These are phyloP conservation scores for Haliclystus octoradiatus DNA, from an alignment of 30 jellyfish, hydroid and myxozoan genomes.

Conservation along the genomic window DNA sequence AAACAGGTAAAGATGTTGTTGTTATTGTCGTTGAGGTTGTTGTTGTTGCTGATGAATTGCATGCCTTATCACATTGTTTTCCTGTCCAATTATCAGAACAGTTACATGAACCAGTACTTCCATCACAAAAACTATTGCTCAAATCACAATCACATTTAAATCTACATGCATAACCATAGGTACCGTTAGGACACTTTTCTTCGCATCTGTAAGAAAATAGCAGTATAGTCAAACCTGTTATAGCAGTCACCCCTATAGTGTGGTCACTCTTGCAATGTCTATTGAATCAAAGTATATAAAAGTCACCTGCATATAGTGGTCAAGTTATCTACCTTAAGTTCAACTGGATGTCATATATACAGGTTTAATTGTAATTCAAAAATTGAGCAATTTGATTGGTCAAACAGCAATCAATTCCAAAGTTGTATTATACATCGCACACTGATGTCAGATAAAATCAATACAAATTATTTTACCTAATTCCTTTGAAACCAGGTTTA, in stretches of 20 bases:
- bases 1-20: conserved; percentile 10
- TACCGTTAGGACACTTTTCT: conserved; percentile 18
- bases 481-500: conserved; percentile 50
- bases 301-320: not conserved
- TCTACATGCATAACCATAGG: conserved; percentile 30
- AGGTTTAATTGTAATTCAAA: not conserved
- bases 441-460: not conserved
- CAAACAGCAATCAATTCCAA: not conserved
- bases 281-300: too few relatives aligned
- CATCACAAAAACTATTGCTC: conserved; percentile 22
- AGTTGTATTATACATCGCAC: not conserved
- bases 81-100: conserved; percentile 45
- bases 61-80: conserved; percentile 8
- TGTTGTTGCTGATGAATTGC: conserved; percentile 15
- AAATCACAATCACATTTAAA: conserved; percentile 19
- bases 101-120: conserved; percentile 29
- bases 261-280: too few relatives aligned
- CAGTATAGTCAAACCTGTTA: not conserved
- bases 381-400: too few relatives aligned
- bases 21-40: conserved; percentile 16
- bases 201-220: conserved; percentile 17
- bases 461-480: conserved; percentile 11
- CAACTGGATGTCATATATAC: not conserved
- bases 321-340: not conserved
- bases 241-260: not conserved